Evolutionary conservation across 2,888 invertebrate species (phyloP), one percentile per base, ranked within the genome.

Genomic region (Hecatera dysodea): DNA sequence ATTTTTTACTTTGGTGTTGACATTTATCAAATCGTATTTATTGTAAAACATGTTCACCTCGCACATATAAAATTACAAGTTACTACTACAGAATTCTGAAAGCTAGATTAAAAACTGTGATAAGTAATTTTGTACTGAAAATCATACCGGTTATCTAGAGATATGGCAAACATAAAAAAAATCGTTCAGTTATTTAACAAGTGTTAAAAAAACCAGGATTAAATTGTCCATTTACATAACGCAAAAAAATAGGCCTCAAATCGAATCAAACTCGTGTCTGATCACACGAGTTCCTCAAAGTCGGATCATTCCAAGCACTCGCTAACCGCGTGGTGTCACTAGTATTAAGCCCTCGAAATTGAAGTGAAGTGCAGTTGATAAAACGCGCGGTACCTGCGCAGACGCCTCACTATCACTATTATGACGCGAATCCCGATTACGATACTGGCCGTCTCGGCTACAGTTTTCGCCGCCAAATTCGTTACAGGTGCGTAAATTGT

Each of bases 401-500:
- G 81, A 80, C 83, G 81, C 72, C 68, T 75, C 88, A 89, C 89
- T 89, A 77, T 71, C 66, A 72, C 89, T 84, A 89, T 86, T 75
- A 91, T 92, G 90, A 85, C 89, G 86, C 89, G 89, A 69, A 75
- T 85, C 76, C 80, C 70, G 70, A 74, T 86, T 60, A 75, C 84
- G 79, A 62, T 90, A 81, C 80, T 89, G 79, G 87, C 84, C 65
- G 82, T 81, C 66, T 66, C 75, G 29, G 72, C 83, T 69, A 78
- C 75, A 48, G 69, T 83, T 55, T 68, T 81, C 50, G 79, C 80
- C 69, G 80, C 76, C 55, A 79, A 82, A 64, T 73, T 81, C 19
- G 75, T 69, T 66, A 78, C 90, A 91, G 91, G 91, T 91, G 86
- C 82, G 88, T 88, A 82, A n/a, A 76, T 39, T 59, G 80, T 81